phyloP scores from a whole-genome alignment of 2,888 invertebrate species.

The Lutraria lutraria region DNA sequence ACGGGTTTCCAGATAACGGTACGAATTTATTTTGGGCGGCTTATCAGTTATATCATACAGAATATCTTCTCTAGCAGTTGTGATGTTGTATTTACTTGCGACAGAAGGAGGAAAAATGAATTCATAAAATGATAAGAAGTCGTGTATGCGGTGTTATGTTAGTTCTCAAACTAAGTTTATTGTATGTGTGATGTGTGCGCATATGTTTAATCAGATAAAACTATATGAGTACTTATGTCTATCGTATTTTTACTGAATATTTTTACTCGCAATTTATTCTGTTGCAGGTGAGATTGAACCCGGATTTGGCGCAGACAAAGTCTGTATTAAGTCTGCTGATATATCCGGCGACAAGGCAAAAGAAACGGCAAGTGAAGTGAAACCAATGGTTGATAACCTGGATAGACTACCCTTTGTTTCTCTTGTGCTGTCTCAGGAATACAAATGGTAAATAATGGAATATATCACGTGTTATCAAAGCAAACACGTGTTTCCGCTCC shows the following conservation, averaged over 20 bases:
- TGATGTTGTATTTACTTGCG: constrained; percentile 38
- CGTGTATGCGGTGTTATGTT: constrained; percentile 24
- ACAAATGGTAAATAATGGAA: not conserved
- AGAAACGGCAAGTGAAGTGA: not conserved
- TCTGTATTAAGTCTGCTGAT: not conserved
- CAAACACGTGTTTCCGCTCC: constrained; percentile 1
- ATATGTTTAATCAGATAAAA: constrained; percentile 28
- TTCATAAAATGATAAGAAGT: constrained; percentile 32
- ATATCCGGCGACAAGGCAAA: not conserved
- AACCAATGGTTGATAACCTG: not conserved
- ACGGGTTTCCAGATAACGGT: constrained; percentile 41
- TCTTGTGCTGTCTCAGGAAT: not conserved
- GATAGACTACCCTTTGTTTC: not conserved
- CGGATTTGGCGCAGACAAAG: not conserved
- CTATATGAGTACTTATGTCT: constrained; percentile 9
- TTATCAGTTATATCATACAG: constrained; percentile 13
- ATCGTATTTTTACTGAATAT: not conserved
- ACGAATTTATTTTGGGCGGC: constrained; percentile 23
- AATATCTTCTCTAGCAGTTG: constrained; percentile 40
- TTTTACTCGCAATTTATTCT: not conserved
- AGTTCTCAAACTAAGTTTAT: not conserved
- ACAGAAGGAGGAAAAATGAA: constrained; percentile 32
- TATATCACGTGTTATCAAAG: not conserved
- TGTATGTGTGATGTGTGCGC: not conserved
- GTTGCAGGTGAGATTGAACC: constrained; percentile 12